Percentiles rank a stretch among this genome's conserved stretches.
phyloP scores from a whole-genome alignment of 2,797 vertebrate genomes.

The Cyprinodon diabolis region DNA sequence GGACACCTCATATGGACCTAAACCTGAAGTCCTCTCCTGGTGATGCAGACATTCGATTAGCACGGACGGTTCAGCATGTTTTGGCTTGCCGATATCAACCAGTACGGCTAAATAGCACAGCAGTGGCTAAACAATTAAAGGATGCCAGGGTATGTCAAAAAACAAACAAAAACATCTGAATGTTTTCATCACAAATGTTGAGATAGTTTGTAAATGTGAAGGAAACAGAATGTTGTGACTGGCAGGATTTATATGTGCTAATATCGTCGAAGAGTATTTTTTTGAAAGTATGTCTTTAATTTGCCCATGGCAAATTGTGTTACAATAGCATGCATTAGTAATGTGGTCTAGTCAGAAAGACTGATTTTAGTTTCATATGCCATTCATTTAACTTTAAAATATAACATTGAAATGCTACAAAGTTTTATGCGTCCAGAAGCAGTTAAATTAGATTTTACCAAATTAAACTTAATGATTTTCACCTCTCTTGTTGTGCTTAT shows the following conservation, averaged over 20 bases:
- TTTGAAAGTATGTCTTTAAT: not conserved
- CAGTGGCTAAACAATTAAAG: conserved; percentile 85
- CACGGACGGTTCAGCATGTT: conserved; percentile 79
- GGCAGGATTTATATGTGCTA: not conserved
- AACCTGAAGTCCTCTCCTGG: conserved; percentile 58
- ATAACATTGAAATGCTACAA: not conserved
- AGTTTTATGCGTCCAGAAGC: not conserved
- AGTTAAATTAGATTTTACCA: not conserved
- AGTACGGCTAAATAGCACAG: conserved; percentile 80
- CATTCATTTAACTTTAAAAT: too few species aligned
- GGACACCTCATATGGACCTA: conserved; percentile 45
- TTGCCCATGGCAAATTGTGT: not conserved
- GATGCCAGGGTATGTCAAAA: conserved; percentile 85
- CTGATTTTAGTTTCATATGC: too few species aligned
- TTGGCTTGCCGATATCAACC: conserved; percentile 86
- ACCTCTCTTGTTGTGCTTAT: conserved; percentile 11
- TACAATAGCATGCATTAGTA: too few species aligned
- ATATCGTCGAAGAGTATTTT: not conserved
- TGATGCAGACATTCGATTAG: conserved; percentile 75
- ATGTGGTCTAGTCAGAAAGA: too few species aligned
- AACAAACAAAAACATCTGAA: not conserved
- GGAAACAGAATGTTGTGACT: not conserved
- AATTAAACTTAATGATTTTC: not conserved
- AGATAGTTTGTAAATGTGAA: not conserved
- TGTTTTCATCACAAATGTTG: not conserved